Percentiles rank a stretch among this genome's conserved stretches.
Evolutionary conservation across 2,888 invertebrate genomes (phyloP).

Genomic region (Pollenia labialis): DNA sequence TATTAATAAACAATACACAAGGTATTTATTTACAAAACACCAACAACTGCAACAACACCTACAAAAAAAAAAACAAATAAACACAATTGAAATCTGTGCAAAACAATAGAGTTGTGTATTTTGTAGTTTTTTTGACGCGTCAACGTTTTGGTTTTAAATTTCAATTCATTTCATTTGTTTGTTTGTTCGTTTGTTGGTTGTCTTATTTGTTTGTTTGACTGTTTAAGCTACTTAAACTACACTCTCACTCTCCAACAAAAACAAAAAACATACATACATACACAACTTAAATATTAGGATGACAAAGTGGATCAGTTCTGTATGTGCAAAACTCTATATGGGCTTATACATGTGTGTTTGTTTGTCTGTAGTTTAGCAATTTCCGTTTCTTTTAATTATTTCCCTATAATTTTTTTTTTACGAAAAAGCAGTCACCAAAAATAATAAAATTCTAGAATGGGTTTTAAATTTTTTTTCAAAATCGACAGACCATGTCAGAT

Average conservation of each 20-base stretch:
- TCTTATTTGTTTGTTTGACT: slow-evolving; percentile 7
- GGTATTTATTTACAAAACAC: slow-evolving; percentile 68
- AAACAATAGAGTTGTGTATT: slow-evolving; percentile 58
- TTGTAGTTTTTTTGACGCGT: slow-evolving; percentile 62
- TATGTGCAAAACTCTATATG: not conserved
- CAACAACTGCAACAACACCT: slow-evolving; percentile 24
- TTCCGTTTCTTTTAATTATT: slow-evolving; percentile 61
- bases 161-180: slow-evolving; percentile 59
- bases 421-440: slow-evolving; percentile 7
- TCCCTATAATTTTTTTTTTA: slow-evolving; percentile 23
- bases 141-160: slow-evolving; percentile 68
- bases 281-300: slow-evolving; percentile 22
- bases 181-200: not conserved
- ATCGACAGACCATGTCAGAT: slow-evolving; percentile 61
- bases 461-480: slow-evolving; percentile 29
- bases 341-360: not conserved
- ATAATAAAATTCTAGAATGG: slow-evolving; percentile 8
- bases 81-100: slow-evolving; percentile 64
- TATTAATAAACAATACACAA: slow-evolving; percentile 68
- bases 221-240: slow-evolving; percentile 48
- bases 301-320: slow-evolving; percentile 34
- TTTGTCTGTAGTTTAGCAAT: slow-evolving; percentile 22
- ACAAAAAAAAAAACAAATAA: slow-evolving; percentile 35
- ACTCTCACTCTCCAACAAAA: not conserved
- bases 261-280: too few relatives aligned